These are phyloP conservation scores for Fopius arisanus DNA, from an alignment of 1,140 invertebrate genomes.

Conservation along the genomic window DNA sequence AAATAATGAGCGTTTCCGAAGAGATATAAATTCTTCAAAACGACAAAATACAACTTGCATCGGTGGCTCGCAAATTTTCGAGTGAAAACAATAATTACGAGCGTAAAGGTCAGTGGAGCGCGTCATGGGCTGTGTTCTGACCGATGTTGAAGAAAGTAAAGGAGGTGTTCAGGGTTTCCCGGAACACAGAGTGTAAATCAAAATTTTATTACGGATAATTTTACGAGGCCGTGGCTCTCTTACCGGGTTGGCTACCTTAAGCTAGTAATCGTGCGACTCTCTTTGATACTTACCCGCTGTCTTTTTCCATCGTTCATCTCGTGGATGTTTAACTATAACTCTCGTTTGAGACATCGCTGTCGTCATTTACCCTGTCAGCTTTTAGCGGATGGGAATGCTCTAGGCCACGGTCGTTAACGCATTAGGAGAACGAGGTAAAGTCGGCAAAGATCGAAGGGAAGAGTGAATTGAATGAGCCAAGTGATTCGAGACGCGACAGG, in stretches of 20 bases:
- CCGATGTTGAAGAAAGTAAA: background rate
- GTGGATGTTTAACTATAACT: conserved; percentile 1
- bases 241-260: conserved; percentile 46
- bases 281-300: background rate
- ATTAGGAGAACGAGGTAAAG: conserved; percentile 39
- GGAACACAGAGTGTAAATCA: conserved; percentile 52
- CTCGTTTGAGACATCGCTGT: background rate
- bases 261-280: conserved; percentile 43
- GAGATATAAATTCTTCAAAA: background rate
- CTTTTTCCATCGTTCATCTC: background rate
- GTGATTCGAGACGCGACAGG: conserved; percentile 21
- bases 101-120: conserved; percentile 22
- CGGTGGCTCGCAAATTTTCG: conserved; percentile 11
- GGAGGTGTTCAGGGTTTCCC: conserved; percentile 40
- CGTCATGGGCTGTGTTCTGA: background rate
- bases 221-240: conserved; percentile 44
- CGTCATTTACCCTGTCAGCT: background rate
- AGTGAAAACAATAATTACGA: conserved; percentile 24
- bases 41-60: background rate
- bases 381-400: background rate
- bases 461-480: conserved; percentile 14
- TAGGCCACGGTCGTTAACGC: conserved; percentile 32
- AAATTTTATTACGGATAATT: conserved; percentile 59
- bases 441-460: conserved; percentile 29
- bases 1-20: background rate